Percentiles rank a stretch among this genome's conserved stretches.
Conservation (phyloP, 2,797 vertebrate genomes). For the Tarsius wallacei region DNA sequence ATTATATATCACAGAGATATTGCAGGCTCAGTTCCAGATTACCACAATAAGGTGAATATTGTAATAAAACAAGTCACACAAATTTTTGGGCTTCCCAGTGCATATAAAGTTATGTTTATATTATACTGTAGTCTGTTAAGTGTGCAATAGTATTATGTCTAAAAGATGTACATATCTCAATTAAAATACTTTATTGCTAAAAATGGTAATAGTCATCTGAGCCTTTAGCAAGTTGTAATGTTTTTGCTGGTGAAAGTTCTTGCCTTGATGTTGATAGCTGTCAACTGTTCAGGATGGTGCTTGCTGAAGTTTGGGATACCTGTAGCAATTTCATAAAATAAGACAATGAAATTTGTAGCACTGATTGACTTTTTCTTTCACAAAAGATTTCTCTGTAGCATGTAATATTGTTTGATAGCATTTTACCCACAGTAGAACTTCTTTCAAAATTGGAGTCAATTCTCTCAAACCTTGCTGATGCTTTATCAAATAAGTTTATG, state of each 20-base stretch:
- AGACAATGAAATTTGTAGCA: not conserved
- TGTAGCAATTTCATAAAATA: not conserved
- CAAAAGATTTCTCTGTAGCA: not conserved
- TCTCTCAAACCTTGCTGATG: not conserved
- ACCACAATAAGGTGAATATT: not conserved
- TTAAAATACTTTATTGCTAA: not conserved
- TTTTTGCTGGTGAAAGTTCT: not conserved
- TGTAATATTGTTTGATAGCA: not conserved
- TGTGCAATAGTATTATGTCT: not conserved
- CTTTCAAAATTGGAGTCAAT: not conserved
- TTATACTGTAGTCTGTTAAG: not conserved
- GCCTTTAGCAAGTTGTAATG: not conserved
- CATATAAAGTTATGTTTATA: not conserved
- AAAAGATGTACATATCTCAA: not conserved
- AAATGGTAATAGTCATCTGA: not conserved
- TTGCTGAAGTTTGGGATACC: not conserved
- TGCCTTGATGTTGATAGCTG: not conserved
- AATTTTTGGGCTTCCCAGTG: not conserved
- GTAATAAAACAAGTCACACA: not conserved
- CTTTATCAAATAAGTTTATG: not conserved
- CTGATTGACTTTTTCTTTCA: too few species aligned
- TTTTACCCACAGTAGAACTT: not conserved
- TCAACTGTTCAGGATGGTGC: not conserved
- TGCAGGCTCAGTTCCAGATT: not conserved
- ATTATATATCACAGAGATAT: not conserved